Conservation (phyloP, 2,888 invertebrate species). For the Polymixis lichenea region DNA sequence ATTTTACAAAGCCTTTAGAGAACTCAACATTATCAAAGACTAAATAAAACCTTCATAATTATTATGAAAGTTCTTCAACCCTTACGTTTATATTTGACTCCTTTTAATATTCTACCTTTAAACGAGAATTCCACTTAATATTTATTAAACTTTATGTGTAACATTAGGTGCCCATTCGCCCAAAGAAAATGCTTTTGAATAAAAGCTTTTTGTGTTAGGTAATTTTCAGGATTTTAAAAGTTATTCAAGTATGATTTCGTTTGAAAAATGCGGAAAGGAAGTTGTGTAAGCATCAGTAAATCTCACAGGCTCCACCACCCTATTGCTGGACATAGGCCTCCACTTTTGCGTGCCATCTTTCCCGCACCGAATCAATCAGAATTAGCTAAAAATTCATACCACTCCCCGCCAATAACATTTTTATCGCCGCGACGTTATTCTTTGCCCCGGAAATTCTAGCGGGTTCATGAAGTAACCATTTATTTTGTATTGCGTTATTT, state of each 20-base stretch:
- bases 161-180: slow-evolving; percentile 17
- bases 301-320: neutral
- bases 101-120: slow-evolving; percentile 6
- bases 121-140: slow-evolving; percentile 1
- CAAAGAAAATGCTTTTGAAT: slow-evolving; percentile 8
- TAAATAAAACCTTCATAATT: slow-evolving; percentile 27
- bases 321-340: neutral
- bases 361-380: neutral
- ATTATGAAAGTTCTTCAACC: slow-evolving; percentile 24
- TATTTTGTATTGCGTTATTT: neutral
- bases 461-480: neutral
- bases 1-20: slow-evolving; percentile 26
- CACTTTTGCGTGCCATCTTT: neutral
- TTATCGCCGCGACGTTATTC: neutral
- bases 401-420: neutral
- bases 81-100: slow-evolving; percentile 6
- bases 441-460: neutral
- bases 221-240: too few relatives aligned
- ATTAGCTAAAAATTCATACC: neutral
- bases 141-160: slow-evolving; percentile 38
- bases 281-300: neutral
- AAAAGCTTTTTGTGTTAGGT: slow-evolving; percentile 4
- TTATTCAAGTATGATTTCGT: neutral
- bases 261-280: neutral
- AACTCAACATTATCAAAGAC: slow-evolving; percentile 16